phyloP scores from a whole-genome alignment of 2,888 invertebrate genomes.

The Tetropium fuscum region DNA sequence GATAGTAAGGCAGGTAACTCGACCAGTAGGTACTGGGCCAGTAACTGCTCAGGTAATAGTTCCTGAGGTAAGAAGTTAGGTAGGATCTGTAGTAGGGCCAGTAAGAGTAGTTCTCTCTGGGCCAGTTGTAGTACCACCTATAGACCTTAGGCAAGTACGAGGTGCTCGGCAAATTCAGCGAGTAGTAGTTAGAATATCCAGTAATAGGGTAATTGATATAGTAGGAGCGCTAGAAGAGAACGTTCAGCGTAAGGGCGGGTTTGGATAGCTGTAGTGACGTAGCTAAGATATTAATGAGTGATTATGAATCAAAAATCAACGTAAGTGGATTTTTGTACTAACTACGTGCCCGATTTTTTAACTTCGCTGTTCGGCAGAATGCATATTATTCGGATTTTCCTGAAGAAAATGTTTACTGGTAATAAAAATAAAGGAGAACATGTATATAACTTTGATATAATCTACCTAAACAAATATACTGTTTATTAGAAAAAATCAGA shows the following conservation, averaged over 20 bases:
- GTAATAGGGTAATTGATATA: conserved; percentile 50
- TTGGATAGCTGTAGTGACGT: too few species aligned
- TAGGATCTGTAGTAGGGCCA: conserved; percentile 50
- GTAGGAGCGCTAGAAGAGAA: conserved; percentile 49
- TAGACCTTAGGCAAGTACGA: conserved; percentile 47
- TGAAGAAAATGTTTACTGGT: too few species aligned
- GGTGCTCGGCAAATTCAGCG: conserved; percentile 44
- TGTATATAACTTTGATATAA: too few species aligned
- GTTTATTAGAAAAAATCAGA: too few species aligned
- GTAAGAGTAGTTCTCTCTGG: conserved; percentile 42
- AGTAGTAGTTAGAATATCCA: conserved; percentile 39
- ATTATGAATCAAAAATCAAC: too few species aligned
- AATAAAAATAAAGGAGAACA: too few species aligned
- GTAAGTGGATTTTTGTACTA: too few species aligned
- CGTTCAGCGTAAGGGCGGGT: conserved; percentile 17
- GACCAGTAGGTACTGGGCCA: conserved; percentile 41
- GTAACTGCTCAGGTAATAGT: conserved; percentile 41
- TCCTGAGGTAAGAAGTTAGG: conserved; percentile 46
- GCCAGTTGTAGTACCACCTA: conserved; percentile 51
- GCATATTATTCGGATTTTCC: too few species aligned
- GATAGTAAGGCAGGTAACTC: conserved; percentile 42
- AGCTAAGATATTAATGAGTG: too few species aligned
- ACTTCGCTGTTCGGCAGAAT: too few species aligned
- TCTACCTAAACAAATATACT: too few species aligned
- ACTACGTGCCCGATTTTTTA: too few species aligned